Evolutionary conservation across 2,797 vertebrate genomes (phyloP).

Genomic region (Gallinago stenura): DNA sequence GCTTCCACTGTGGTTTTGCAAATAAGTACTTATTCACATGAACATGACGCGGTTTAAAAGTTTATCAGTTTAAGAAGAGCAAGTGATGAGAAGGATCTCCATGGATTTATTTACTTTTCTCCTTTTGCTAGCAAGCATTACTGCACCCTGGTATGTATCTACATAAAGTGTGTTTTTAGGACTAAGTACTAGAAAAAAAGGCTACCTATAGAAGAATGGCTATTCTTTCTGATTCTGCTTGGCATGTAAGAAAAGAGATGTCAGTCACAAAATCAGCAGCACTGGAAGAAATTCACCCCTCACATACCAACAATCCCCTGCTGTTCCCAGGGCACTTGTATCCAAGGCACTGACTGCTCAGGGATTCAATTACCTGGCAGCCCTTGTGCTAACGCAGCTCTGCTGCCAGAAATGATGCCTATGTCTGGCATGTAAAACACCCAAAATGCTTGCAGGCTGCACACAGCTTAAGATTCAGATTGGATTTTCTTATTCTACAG

Average conservation of each 20-base stretch:
- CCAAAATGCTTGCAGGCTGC: not conserved
- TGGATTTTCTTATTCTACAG: not conserved
- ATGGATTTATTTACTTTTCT: not conserved
- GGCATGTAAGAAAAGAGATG: not conserved
- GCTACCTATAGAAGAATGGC: not conserved
- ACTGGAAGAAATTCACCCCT: not conserved
- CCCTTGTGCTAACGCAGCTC: not conserved
- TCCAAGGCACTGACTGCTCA: not conserved
- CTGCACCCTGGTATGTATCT: not conserved
- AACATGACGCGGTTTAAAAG: not conserved
- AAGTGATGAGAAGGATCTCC: not conserved
- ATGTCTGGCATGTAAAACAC: not conserved
- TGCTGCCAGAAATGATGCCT: not conserved
- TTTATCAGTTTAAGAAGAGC: not conserved
- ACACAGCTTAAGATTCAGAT: not conserved
- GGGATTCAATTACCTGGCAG: not conserved
- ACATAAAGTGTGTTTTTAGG: not conserved
- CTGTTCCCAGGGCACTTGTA: not conserved
- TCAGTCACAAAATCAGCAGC: not conserved
- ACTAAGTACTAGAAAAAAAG: not conserved
- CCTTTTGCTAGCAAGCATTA: not conserved
- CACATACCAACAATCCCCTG: not conserved
- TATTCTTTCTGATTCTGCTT: not conserved
- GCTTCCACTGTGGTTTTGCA: not conserved
- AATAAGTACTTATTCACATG: not conserved